These are phyloP conservation scores for Aurelia coerulea DNA, from an alignment of 30 jellyfish, hydroid and myxozoan species.

Conservation along the genomic window DNA sequence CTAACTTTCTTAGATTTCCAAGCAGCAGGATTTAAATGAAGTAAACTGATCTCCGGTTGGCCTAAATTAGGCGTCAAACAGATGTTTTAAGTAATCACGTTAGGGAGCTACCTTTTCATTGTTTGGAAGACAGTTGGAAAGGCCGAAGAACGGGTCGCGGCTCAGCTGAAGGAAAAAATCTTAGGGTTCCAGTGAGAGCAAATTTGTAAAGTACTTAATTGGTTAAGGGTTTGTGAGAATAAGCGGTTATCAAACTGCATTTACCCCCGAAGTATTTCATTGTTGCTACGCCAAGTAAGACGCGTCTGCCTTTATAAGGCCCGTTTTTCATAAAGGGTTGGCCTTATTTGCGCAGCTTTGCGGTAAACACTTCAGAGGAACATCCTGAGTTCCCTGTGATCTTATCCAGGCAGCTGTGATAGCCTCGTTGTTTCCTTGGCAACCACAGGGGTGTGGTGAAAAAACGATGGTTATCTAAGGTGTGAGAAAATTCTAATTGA, in stretches of 20 bases:
- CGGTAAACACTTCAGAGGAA: too few species aligned
- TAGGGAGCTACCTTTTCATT: slow-evolving; percentile 6
- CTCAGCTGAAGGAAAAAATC: slow-evolving; percentile 25
- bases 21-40: slow-evolving; percentile 4
- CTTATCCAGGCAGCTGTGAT: too few species aligned
- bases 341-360: too few species aligned
- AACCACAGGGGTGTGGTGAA: too few species aligned
- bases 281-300: too few species aligned
- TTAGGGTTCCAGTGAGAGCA: neutral
- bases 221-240: neutral
- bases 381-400: too few species aligned
- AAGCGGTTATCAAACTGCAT: neutral
- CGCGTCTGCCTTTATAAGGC: too few species aligned
- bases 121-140: neutral
- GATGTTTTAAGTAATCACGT: slow-evolving; percentile 6
- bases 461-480: too few species aligned
- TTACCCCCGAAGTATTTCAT: too few species aligned
- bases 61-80: slow-evolving; percentile 3
- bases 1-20: neutral
- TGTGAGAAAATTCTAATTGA: too few species aligned
- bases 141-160: neutral
- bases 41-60: neutral
- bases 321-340: too few species aligned
- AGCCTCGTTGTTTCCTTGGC: too few species aligned
- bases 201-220: slow-evolving; percentile 10